phyloP scores from a whole-genome alignment of 2,888 invertebrate genomes.

The Acanthopleura granulata region DNA sequence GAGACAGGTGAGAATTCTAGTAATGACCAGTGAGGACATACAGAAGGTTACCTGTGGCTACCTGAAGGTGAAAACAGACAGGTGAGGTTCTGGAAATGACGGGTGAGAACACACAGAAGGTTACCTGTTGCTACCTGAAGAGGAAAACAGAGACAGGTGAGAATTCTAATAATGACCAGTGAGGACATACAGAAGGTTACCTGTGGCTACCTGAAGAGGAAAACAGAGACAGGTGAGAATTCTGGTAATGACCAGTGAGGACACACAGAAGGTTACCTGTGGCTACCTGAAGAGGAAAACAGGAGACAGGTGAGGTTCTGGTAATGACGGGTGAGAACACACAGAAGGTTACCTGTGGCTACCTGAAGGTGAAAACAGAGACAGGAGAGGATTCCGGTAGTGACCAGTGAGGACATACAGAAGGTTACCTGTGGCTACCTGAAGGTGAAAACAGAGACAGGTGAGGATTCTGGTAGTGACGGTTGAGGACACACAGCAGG shows the following conservation, averaged over 20 bases:
- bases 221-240: constrained; percentile 77
- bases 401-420: constrained; percentile 80
- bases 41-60: constrained; percentile 80
- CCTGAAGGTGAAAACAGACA: constrained; percentile 66
- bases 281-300: constrained; percentile 82
- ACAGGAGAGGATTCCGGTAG: constrained; percentile 83
- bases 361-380: constrained; percentile 71
- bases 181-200: background rate
- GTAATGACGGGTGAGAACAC: constrained; percentile 81
- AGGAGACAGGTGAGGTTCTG: constrained; percentile 82
- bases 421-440: constrained; percentile 78
- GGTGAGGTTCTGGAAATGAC: constrained; percentile 86
- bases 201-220: constrained; percentile 30
- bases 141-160: constrained; percentile 9
- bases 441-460: constrained; percentile 24
- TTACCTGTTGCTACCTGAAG: constrained; percentile 76
- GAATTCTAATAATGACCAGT: background rate
- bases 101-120: constrained; percentile 78
- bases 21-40: constrained; percentile 82
- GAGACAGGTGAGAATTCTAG: constrained; percentile 81
- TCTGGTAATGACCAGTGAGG: constrained; percentile 83
- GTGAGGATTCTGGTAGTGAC: background rate
- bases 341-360: constrained; percentile 79
- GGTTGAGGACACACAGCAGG: background rate
- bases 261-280: constrained; percentile 82